Conservation (phyloP, 2,113 vertebrate genomes). For the Macrotis lagotis region DNA sequence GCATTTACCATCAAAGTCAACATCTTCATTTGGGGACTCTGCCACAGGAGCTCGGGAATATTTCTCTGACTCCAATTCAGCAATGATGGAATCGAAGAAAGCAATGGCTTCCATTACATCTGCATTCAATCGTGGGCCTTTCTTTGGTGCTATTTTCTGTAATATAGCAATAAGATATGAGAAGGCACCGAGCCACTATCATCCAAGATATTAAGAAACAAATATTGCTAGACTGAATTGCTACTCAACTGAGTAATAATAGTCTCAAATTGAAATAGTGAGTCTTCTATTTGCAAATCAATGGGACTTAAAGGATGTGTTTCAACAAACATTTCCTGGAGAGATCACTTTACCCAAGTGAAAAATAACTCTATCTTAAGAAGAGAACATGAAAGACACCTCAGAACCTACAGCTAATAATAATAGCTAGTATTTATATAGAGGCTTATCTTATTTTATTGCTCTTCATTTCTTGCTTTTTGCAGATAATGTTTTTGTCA, state of each 20-base stretch:
- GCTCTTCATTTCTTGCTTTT: neutral
- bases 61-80: conserved; percentile 91
- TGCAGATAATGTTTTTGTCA: neutral
- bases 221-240: neutral
- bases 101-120: conserved; percentile 91
- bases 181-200: neutral
- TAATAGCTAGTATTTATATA: neutral
- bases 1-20: conserved; percentile 93
- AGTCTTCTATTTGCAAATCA: neutral
- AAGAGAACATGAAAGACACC: neutral
- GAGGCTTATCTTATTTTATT: neutral
- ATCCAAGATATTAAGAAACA: neutral
- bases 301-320: neutral
- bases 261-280: neutral
- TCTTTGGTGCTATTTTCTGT: conserved; percentile 74
- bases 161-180: neutral
- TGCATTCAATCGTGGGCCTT: conserved; percentile 73
- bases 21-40: conserved; percentile 88
- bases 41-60: conserved; percentile 74
- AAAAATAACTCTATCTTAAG: neutral
- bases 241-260: neutral
- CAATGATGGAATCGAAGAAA: conserved; percentile 94
- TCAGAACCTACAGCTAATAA: neutral
- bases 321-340: neutral
- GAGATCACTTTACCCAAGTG: too few species aligned